Conservation (phyloP, 2,888 invertebrate species). For the Himalopsyche kuldschensis region DNA sequence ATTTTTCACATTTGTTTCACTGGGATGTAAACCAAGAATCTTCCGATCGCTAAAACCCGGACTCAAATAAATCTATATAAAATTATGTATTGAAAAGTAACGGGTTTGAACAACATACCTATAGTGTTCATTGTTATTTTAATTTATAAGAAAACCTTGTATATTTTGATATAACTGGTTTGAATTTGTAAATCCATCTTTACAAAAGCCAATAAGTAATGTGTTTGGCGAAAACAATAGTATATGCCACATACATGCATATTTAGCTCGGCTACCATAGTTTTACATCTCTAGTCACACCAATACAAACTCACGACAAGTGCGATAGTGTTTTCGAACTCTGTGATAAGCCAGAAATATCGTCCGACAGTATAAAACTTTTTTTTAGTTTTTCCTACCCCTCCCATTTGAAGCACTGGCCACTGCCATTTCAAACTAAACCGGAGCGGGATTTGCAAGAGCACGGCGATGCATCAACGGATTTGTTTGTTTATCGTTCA, state of each 20-base stretch:
- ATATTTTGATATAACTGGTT: too few species aligned
- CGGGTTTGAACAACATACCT: too few species aligned
- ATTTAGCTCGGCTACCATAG: background rate
- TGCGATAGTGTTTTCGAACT: background rate
- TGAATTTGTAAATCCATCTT: background rate
- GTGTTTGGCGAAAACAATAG: background rate
- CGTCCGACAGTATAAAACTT: background rate
- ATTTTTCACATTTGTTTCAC: too few species aligned
- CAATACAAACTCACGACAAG: background rate
- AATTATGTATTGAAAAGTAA: too few species aligned
- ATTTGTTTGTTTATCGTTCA: too few species aligned
- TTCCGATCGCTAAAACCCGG: too few species aligned
- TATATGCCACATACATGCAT: background rate
- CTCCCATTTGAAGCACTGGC: background rate
- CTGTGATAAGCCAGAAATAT: background rate
- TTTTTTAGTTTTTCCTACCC: background rate
- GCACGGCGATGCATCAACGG: background rate
- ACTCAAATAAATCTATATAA: too few species aligned
- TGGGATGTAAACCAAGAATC: too few species aligned
- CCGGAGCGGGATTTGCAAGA: background rate
- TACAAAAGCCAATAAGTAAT: background rate
- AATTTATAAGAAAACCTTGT: too few species aligned
- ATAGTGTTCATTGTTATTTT: too few species aligned
- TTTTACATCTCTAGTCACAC: background rate
- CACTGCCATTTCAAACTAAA: background rate